A percentile compares a stretch with the other conserved stretches of the same genome.
Evolutionary conservation across 2,888 invertebrate species (phyloP).

Genomic region (Xanthorhoe designata): DNA sequence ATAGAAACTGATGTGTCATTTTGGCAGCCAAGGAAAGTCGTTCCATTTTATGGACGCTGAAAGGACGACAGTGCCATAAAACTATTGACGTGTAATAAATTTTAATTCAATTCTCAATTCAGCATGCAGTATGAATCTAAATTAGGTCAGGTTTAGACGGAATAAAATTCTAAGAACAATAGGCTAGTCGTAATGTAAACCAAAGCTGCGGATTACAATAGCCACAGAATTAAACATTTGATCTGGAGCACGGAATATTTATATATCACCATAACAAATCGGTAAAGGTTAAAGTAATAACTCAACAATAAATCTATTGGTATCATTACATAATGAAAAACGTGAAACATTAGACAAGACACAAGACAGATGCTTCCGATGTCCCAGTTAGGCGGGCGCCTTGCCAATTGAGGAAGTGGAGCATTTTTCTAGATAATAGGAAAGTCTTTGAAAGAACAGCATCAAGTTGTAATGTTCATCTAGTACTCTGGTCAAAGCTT

Average conservation of each 20-base stretch:
- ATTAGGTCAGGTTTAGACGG: constrained; percentile 45
- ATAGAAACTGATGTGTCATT: constrained; percentile 44
- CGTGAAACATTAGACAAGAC: constrained; percentile 35
- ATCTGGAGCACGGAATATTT: constrained; percentile 28
- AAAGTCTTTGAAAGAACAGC: not conserved
- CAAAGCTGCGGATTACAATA: constrained; percentile 25
- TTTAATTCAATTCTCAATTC: constrained; percentile 28
- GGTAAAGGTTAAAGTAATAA: constrained; percentile 21
- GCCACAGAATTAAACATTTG: constrained; percentile 5
- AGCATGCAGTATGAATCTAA: constrained; percentile 37
- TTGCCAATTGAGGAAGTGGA: constrained; percentile 46
- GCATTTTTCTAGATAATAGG: not conserved
- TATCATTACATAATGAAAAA: constrained; percentile 40
- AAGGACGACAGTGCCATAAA: constrained; percentile 45
- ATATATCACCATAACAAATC: constrained; percentile 32
- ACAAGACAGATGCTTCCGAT: constrained; percentile 54
- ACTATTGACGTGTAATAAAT: constrained; percentile 42
- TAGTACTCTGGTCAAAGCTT: not conserved
- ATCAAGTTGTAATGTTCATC: not conserved
- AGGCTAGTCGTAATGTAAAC: constrained; percentile 35
- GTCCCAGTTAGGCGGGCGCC: constrained; percentile 42
- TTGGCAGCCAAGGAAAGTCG: constrained; percentile 46
- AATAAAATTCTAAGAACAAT: constrained; percentile 46
- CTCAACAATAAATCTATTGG: constrained; percentile 29
- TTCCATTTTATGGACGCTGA: constrained; percentile 43